Conservation (phyloP, 2,888 invertebrate genomes). For the Liodrosophila aerea region DNA sequence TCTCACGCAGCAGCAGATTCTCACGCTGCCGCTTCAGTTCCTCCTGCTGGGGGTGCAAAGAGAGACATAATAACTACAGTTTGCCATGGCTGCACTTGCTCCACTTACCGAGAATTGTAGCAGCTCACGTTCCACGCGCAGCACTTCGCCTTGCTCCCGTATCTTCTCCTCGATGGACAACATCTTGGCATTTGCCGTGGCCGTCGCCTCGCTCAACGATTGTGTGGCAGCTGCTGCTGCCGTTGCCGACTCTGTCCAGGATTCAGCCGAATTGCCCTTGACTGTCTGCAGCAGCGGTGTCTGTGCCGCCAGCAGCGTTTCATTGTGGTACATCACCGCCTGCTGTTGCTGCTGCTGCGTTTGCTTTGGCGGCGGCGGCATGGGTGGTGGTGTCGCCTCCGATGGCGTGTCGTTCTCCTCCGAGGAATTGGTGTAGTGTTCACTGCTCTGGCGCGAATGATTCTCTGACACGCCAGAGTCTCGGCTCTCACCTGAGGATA, state of each 20-base stretch:
- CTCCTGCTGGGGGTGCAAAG: constrained; percentile 88
- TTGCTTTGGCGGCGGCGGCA: constrained; percentile 45
- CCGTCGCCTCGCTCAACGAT: constrained; percentile 82
- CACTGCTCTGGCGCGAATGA: constrained; percentile 92
- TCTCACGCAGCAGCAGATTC: constrained; percentile 87
- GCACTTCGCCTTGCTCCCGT: constrained; percentile 88
- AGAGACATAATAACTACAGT: background rate
- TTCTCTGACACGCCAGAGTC: constrained; percentile 90
- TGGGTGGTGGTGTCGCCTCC: constrained; percentile 71
- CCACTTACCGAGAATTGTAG: constrained; percentile 84
- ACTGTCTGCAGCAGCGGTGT: constrained; percentile 77
- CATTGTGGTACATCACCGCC: constrained; percentile 75
- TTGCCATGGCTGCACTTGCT: background rate
- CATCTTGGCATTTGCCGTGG: constrained; percentile 83
- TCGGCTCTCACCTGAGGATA: constrained; percentile 85
- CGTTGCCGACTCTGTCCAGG: constrained; percentile 80
- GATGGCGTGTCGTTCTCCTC: constrained; percentile 86
- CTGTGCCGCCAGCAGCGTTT: constrained; percentile 67
- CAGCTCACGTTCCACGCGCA: constrained; percentile 90
- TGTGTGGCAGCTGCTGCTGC: constrained; percentile 80
- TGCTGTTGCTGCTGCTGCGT: constrained; percentile 24
- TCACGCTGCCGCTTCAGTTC: constrained; percentile 89
- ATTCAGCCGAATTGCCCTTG: constrained; percentile 78
- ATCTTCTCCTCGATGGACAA: constrained; percentile 86
- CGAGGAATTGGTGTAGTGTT: constrained; percentile 89